Conservation (phyloP, 2,888 invertebrate genomes). For the Acronicta leporina region DNA sequence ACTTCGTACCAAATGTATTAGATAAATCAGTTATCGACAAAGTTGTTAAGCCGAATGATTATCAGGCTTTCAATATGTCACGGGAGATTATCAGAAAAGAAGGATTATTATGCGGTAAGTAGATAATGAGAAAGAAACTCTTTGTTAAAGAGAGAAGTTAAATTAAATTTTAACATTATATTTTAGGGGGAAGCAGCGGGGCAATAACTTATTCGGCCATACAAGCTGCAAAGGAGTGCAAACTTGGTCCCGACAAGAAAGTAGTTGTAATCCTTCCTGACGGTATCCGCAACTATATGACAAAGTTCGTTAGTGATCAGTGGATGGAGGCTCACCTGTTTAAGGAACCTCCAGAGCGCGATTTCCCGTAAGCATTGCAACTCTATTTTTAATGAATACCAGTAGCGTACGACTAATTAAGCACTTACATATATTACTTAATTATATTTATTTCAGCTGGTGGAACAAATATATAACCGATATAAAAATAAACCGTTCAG, state of each 20-base stretch:
- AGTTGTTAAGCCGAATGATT: constrained; percentile 94
- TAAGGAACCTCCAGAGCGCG: constrained; percentile 69
- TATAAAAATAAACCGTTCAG: constrained; percentile 57
- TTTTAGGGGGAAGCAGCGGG: constrained; percentile 96
- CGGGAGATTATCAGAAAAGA: constrained; percentile 96
- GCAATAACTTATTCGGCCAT: constrained; percentile 93
- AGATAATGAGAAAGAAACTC: not conserved
- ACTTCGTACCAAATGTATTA: constrained; percentile 97
- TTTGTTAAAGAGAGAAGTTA: not conserved
- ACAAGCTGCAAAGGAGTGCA: constrained; percentile 91
- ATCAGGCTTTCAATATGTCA: constrained; percentile 94
- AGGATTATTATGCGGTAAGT: constrained; percentile 95
- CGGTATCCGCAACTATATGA: constrained; percentile 98
- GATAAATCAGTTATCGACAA: constrained; percentile 93
- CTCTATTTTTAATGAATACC: too few species aligned
- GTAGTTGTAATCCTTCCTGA: constrained; percentile 96
- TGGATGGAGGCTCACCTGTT: constrained; percentile 96
- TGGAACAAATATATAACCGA: constrained; percentile 88
- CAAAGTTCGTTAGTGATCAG: constrained; percentile 96
- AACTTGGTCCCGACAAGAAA: constrained; percentile 92
- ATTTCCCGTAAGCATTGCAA: constrained; percentile 59
- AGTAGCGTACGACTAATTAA: too few species aligned
- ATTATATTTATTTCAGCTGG: constrained; percentile 91
- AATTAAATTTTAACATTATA: not conserved
- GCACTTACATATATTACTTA: too few species aligned